These are phyloP conservation scores for Cephus sareptanus DNA, from an alignment of 2,888 invertebrate species.

Conservation along the genomic window DNA sequence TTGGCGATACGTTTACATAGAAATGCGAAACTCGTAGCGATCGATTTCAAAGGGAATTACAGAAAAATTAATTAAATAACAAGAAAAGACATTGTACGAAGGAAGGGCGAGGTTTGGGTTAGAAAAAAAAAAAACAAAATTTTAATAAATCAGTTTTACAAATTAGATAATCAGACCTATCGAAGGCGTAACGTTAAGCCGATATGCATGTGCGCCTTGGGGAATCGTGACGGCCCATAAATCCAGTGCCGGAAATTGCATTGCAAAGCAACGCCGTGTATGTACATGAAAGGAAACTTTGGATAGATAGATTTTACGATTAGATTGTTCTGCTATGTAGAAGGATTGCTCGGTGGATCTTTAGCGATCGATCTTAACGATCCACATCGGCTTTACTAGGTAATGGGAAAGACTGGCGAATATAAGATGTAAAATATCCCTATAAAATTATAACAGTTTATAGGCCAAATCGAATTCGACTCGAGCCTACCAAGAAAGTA, in stretches of 20 bases:
- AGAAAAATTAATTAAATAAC: not conserved
- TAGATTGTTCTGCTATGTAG: not conserved
- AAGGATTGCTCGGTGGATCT: not conserved
- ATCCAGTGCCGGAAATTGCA: conserved; percentile 1
- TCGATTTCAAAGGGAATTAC: not conserved
- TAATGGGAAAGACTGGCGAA: not conserved
- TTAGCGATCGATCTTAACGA: not conserved
- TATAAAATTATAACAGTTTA: not conserved
- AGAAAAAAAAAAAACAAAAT: not conserved
- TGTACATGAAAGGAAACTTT: not conserved
- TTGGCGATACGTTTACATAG: too few species aligned
- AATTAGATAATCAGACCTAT: not conserved
- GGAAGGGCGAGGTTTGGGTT: not conserved
- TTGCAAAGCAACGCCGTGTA: not conserved
- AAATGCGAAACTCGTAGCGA: not conserved
- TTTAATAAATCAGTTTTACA: not conserved
- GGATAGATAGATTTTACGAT: not conserved
- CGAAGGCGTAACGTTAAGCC: not conserved
- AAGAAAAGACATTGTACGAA: not conserved
- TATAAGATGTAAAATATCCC: not conserved
- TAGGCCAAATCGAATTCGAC: not conserved
- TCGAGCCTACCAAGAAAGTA: not conserved
- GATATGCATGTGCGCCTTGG: not conserved
- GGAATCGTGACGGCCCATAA: conserved; percentile 2
- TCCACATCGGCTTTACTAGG: not conserved